Evolutionary conservation across 2,888 invertebrate species (phyloP).

Genomic region (Hypomecis atomaria): DNA sequence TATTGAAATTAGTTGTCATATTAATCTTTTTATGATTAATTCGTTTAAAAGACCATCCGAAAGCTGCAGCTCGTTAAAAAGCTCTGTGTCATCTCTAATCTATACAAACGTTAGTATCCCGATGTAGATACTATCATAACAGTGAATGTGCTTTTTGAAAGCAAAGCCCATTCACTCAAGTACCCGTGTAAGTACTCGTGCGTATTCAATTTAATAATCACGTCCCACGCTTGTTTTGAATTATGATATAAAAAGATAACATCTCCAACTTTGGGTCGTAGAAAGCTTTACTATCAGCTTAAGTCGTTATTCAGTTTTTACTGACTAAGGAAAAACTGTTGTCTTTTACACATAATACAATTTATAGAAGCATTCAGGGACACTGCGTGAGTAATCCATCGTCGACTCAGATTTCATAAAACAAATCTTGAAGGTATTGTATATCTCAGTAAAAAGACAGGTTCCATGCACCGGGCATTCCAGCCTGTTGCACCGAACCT

Average conservation of each 20-base stretch:
- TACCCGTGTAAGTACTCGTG: constrained; percentile 10
- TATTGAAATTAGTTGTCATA: too few species aligned
- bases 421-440: constrained; percentile 62
- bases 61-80: constrained; percentile 2
- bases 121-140: constrained; percentile 14
- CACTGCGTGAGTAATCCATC: constrained; percentile 49
- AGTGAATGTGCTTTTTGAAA: constrained; percentile 18
- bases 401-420: constrained; percentile 71
- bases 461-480: constrained; percentile 78
- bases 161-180: constrained; percentile 27
- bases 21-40: too few species aligned
- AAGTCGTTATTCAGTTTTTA: background rate
- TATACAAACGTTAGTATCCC: constrained; percentile 10
- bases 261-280: constrained; percentile 23
- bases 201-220: constrained; percentile 29
- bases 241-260: constrained; percentile 26
- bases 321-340: background rate
- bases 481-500: constrained; percentile 57
- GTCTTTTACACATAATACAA: constrained; percentile 1
- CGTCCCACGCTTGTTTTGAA: constrained; percentile 31
- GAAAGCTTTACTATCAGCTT: constrained; percentile 13
- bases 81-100: constrained; percentile 6
- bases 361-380: constrained; percentile 10
- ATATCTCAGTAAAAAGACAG: constrained; percentile 72
- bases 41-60: too few species aligned